Conservation (phyloP, 2,888 invertebrate genomes). For the Actias luna region DNA sequence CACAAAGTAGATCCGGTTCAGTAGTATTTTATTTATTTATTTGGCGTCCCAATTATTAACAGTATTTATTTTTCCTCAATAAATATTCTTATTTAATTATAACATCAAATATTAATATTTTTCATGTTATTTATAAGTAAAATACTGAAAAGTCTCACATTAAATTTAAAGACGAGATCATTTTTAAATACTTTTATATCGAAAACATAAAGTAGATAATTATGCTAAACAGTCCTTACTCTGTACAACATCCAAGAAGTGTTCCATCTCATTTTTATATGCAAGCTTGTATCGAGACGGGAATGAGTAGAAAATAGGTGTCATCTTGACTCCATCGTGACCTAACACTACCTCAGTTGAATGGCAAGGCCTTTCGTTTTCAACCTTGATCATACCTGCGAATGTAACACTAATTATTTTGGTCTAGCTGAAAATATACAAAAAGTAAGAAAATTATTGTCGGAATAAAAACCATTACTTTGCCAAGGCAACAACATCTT, state of each 20-base stretch:
- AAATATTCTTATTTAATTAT: too few relatives aligned
- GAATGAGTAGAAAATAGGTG: slow-evolving; percentile 84
- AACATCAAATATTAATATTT: too few relatives aligned
- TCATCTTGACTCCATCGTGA: slow-evolving; percentile 57
- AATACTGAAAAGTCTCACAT: too few relatives aligned
- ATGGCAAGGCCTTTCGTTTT: slow-evolving; percentile 77
- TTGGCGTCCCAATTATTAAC: too few relatives aligned
- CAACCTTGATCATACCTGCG: slow-evolving; percentile 72
- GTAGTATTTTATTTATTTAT: too few relatives aligned
- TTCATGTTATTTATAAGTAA: too few relatives aligned
- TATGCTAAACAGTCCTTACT: slow-evolving; percentile 47
- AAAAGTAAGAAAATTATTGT: not conserved
- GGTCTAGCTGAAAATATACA: not conserved
- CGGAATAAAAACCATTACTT: not conserved
- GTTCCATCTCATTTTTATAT: slow-evolving; percentile 81
- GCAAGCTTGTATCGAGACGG: slow-evolving; percentile 80
- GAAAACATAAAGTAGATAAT: too few relatives aligned
- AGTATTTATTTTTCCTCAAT: too few relatives aligned
- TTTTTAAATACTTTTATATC: too few relatives aligned
- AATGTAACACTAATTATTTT: slow-evolving; percentile 7
- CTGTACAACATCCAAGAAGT: slow-evolving; percentile 81
- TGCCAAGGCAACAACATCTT: not conserved
- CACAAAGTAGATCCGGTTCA: too few relatives aligned
- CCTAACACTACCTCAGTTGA: slow-evolving; percentile 64
- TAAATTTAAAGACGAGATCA: too few relatives aligned